A percentile compares a stretch with the other conserved stretches of the same genome.
Conservation (phyloP, 92 coral and sea anemone genomes). For the Isaurus tuberculatus region DNA sequence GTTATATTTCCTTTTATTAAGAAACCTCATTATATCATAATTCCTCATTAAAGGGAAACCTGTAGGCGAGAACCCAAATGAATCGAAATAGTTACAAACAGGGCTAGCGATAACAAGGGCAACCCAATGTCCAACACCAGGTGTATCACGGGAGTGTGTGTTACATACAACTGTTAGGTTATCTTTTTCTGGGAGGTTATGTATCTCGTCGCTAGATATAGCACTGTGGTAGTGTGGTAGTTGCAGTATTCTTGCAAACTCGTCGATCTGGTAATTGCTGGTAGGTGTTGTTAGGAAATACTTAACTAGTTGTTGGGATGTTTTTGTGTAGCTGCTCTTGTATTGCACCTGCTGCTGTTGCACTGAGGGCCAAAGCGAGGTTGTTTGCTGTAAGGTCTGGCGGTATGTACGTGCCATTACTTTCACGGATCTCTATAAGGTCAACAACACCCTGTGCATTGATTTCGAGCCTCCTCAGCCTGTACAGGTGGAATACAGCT, state of each 20-base stretch:
- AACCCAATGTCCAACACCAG: not conserved
- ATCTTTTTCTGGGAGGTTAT: not conserved
- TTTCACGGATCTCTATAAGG: not conserved
- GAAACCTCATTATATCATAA: not conserved
- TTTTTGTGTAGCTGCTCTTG: not conserved
- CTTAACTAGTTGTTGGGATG: too few species aligned
- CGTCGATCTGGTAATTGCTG: not conserved
- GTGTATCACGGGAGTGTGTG: not conserved
- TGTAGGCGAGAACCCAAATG: not conserved
- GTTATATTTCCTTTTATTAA: not conserved
- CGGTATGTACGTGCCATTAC: not conserved
- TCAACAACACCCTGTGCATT: too few species aligned
- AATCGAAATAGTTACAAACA: not conserved
- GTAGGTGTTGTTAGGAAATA: not conserved
- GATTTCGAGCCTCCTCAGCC: too few species aligned
- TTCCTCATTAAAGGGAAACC: not conserved
- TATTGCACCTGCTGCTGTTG: constrained; percentile 3
- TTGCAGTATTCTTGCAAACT: not conserved
- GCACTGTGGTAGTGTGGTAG: not conserved
- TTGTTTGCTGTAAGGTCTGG: not conserved
- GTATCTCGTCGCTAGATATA: not conserved
- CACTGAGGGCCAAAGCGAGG: constrained; percentile 1
- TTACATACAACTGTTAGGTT: not conserved
- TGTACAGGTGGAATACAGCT: too few species aligned
- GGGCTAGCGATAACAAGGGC: not conserved